These are phyloP conservation scores for Smutsia temminckii DNA, from an alignment of 2,797 vertebrate species.

Conservation along the genomic window DNA sequence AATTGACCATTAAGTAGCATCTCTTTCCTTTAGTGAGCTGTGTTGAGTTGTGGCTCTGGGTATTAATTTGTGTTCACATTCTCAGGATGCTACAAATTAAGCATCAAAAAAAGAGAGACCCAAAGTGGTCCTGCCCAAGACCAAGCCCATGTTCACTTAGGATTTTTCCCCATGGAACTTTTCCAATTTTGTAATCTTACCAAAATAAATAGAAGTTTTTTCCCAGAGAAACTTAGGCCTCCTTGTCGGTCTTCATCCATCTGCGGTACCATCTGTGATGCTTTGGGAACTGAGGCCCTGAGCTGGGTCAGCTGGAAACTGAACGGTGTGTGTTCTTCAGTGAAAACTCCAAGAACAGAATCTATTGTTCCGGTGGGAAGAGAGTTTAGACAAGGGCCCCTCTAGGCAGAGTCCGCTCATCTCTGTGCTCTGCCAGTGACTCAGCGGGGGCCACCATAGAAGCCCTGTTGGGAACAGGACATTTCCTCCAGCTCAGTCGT, in stretches of 20 bases:
- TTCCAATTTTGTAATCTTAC: not conserved
- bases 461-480: not conserved
- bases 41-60: not conserved
- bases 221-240: not conserved
- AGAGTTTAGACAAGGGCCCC: not conserved
- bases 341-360: constrained; percentile 46
- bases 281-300: not conserved
- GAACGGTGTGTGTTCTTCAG: not conserved
- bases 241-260: not conserved
- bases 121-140: not conserved
- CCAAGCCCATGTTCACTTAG: not conserved
- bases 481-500: constrained; percentile 18
- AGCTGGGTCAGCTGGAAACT: not conserved
- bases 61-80: not conserved
- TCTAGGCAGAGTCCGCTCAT: not conserved
- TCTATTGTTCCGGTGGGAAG: constrained; percentile 10
- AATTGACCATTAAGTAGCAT: not conserved
- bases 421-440: not conserved
- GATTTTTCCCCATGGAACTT: not conserved
- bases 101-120: not conserved
- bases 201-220: not conserved
- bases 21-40: not conserved
- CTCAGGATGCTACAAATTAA: not conserved
- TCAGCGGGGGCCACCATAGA: not conserved
- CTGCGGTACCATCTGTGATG: not conserved